Evolutionary conservation across 2,888 invertebrate species (phyloP).

Genomic region (Apamea crenata): DNA sequence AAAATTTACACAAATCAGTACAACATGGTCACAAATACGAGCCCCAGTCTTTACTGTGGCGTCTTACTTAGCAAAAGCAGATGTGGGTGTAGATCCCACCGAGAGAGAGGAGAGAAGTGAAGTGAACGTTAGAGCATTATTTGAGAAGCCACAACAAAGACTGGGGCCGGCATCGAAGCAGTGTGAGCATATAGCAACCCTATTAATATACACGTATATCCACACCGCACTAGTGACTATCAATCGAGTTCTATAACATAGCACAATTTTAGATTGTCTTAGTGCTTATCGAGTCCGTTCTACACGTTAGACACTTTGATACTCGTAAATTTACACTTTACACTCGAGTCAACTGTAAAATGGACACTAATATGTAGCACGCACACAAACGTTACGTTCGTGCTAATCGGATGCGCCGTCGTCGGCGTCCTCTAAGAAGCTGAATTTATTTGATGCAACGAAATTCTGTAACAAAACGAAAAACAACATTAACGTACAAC

Average conservation of each 20-base stretch:
- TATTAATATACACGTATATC: slow-evolving; percentile 80
- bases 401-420: slow-evolving; percentile 87
- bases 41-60: slow-evolving; percentile 84
- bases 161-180: slow-evolving; percentile 86
- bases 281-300: slow-evolving; percentile 78
- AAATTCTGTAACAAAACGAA: slow-evolving; percentile 91
- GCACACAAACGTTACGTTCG: slow-evolving; percentile 68
- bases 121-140: slow-evolving; percentile 45
- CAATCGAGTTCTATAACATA: slow-evolving; percentile 83
- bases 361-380: slow-evolving; percentile 79
- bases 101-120: slow-evolving; percentile 13
- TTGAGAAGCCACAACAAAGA: slow-evolving; percentile 74
- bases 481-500: neutral
- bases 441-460: slow-evolving; percentile 94
- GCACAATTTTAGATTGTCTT: slow-evolving; percentile 83
- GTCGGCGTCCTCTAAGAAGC: slow-evolving; percentile 93
- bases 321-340: slow-evolving; percentile 89
- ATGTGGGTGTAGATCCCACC: slow-evolving; percentile 36
- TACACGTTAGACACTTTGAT: slow-evolving; percentile 82
- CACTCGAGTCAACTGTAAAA: slow-evolving; percentile 85
- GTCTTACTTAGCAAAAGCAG: slow-evolving; percentile 61
- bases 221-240: slow-evolving; percentile 84
- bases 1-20: slow-evolving; percentile 89
- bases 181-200: slow-evolving; percentile 83
- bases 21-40: slow-evolving; percentile 81